These are phyloP conservation scores for Phymorhynchus buccinoides DNA, from an alignment of 1,140 invertebrate genomes.

Conservation along the genomic window DNA sequence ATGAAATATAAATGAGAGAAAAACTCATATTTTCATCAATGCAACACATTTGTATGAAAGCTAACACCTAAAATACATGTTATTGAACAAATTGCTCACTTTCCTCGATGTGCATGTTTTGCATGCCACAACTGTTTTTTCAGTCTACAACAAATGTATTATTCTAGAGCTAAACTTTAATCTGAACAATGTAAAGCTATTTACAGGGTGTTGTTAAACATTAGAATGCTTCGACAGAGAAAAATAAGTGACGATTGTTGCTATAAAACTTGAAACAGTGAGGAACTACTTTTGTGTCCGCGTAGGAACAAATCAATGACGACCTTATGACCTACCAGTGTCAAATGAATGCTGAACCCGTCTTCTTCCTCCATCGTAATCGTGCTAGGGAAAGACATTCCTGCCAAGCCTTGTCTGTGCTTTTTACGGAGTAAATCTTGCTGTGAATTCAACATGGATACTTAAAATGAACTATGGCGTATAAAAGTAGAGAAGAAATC, in stretches of 20 bases:
- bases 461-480: conserved; percentile 74
- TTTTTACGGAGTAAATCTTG: conserved; percentile 56
- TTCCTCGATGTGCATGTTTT: conserved; percentile 10
- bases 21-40: not conserved
- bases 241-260: not conserved
- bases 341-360: conserved; percentile 61
- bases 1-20: not conserved
- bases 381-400: conserved; percentile 66
- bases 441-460: conserved; percentile 68
- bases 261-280: not conserved
- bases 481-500: conserved; percentile 84
- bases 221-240: not conserved
- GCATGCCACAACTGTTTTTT: conserved; percentile 24
- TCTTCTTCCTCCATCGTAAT: conserved; percentile 68
- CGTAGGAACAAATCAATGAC: conserved; percentile 50
- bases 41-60: not conserved
- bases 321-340: conserved; percentile 69
- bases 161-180: not conserved
- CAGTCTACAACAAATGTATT: not conserved
- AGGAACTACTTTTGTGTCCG: conserved; percentile 54
- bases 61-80: not conserved
- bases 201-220: too few species aligned
- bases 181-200: not conserved
- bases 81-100: not conserved
- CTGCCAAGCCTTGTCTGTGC: conserved; percentile 61